Base-by-base conservation (phyloP, 2,113 vertebrate genomes). In the Lynx canadensis region DNA sequence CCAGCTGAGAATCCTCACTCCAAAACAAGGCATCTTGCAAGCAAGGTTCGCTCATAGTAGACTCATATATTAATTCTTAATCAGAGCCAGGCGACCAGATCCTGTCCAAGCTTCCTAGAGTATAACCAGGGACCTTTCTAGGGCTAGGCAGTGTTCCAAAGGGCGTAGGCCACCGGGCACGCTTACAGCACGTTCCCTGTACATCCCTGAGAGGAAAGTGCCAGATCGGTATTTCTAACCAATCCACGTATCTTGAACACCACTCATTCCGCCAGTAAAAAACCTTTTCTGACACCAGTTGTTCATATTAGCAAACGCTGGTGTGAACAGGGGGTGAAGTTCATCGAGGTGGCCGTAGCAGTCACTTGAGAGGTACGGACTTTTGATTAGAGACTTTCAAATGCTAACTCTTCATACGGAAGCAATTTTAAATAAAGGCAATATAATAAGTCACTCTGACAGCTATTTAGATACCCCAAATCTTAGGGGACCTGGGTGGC, bases 351-450 rank as follows among this genome's bases (percentile, higher is more conserved):
- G 60, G 31, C 5, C 38, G 11, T 29, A 88, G 48, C 4, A 41
- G 57, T 50, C 89, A 79, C 79, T 95, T 93, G 13, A 41, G 60
- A 66, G 45, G 10, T 68, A 81, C 18, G 25, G 23, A 48, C 50
- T 93, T 96, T 78, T 96, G 71, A 96, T 81, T 66, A 81, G 69
- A 88, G 45, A 96, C 31, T 91, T 69, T 91, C 84, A 81, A 68
- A 93, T 4, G n/a, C 36, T 48, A 90, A 94, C 29, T 79, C 45
- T 60, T 52, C 38, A 71, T 14, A 57, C 2, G 41, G 14, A 91
- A 78, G 74, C 45, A 27, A 55, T 73, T 73, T 81, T 85, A 76
- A 81, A 50, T 38, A n/a, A 85, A 82, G 68, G 27, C 50, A 52
- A 52, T 23, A 21, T 38, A 48, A 29, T 14, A 80, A 79, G 33